These are phyloP conservation scores for Sebastes iracundus DNA, from an alignment of 2,797 vertebrate genomes.

Conservation along the genomic window DNA sequence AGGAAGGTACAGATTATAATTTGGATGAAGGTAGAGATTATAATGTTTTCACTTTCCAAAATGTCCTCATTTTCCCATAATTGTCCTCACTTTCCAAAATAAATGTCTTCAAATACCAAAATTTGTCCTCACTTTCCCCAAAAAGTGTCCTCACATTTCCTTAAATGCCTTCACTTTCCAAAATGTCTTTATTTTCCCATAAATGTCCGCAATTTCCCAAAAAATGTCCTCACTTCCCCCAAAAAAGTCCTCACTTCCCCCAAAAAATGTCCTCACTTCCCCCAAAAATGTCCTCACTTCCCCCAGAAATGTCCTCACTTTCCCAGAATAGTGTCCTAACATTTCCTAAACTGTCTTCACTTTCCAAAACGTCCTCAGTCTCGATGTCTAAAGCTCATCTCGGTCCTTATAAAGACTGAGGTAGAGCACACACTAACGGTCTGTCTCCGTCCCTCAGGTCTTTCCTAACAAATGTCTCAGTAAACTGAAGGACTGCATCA, in stretches of 20 bases:
- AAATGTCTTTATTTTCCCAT: no score
- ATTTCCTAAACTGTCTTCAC: no score
- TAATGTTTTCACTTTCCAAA: no score
- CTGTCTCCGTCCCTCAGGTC: conserved; percentile 58
- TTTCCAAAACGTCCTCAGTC: background rate
- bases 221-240: background rate
- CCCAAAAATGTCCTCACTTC: no score
- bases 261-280: no score
- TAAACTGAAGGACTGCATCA: conserved; percentile 77
- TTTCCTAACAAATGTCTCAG: conserved; percentile 78
- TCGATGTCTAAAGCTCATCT: background rate
- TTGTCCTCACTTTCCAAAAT: no score
- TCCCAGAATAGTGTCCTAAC: background rate
- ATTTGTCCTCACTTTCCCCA: no score
- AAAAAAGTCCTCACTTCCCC: background rate
- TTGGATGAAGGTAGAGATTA: no score
- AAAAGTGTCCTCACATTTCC: no score
- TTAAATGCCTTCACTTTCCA: no score
- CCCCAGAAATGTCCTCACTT: background rate
- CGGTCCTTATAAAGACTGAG: background rate
- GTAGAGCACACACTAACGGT: background rate
- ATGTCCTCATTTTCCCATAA: background rate
- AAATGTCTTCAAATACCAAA: background rate
- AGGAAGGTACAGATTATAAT: no score
- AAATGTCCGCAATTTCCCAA: no score